These are phyloP conservation scores for Nebria ingens DNA, from an alignment of 1,140 invertebrate species.

Conservation along the genomic window DNA sequence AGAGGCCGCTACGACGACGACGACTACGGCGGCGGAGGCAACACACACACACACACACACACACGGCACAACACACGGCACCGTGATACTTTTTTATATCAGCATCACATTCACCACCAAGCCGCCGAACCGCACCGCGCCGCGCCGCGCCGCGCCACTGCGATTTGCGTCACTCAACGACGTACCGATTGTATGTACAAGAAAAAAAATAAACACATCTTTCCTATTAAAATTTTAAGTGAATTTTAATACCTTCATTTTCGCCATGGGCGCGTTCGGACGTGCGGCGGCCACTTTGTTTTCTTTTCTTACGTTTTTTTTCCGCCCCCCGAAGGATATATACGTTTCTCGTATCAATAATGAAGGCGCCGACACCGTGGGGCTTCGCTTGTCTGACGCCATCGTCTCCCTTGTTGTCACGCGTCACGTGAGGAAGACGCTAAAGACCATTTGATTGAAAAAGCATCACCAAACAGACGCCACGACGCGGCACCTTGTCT, in stretches of 20 bases:
- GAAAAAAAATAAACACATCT: conserved; percentile 7
- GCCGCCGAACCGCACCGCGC: too few relatives aligned
- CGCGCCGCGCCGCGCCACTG: background rate
- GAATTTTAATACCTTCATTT: conserved; percentile 9
- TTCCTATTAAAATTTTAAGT: conserved; percentile 10
- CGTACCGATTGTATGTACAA: background rate
- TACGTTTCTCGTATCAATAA: background rate
- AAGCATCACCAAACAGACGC: too few relatives aligned
- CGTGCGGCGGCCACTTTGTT: background rate
- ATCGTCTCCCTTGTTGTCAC: background rate
- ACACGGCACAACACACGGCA: too few relatives aligned
- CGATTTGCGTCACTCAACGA: background rate
- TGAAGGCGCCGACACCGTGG: background rate
- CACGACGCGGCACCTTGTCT: too few relatives aligned
- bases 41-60: too few relatives aligned
- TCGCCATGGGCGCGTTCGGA: background rate
- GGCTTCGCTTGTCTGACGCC: background rate
- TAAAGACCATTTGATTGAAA: conserved; percentile 5
- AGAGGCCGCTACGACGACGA: conserved; percentile 1
- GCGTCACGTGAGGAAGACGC: background rate
- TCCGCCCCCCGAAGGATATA: too few relatives aligned
- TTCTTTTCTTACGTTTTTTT: background rate
- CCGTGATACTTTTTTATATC: too few relatives aligned
- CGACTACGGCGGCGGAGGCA: background rate
- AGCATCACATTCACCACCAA: too few relatives aligned